Base-by-base conservation (phyloP, 2,888 invertebrate species). In the Nomada fucata region DNA sequence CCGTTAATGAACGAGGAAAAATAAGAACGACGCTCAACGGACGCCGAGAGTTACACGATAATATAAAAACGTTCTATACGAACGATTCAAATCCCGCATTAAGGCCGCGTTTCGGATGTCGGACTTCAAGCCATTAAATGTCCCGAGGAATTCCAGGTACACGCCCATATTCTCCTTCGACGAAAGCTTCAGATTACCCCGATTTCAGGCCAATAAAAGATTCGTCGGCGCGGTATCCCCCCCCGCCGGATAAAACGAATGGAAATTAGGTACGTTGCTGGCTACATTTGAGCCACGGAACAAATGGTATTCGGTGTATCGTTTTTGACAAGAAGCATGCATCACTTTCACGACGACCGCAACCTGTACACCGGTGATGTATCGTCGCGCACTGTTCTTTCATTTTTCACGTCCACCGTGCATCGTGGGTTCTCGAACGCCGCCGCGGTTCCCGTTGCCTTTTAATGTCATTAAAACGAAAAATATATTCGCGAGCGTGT, bases 221-320 rank as follows among this genome's bases (percentile, higher is more conserved):
- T 50, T 68, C 57, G 36, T 57, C 52, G 42, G 26, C 65, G 44
- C 44, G 2, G 47, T 29, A 60, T 72, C 67, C 29, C 2, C 26
- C 68, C 26, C 23, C 23, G 23, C 23, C 23, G 23, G 80, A 82
- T 71, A 69, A 71, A 52, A 59, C 67, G 84, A 75, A 82, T 71
- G 81, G 64, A 71, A 73, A 76, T 83, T 79, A 78, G 78, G 73
- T 69, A 57, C 70, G 81, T 81, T 72, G 57, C 75, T 59, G 69
- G 70, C 18, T 71, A 68, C 59, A 76, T 82, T 84, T 61, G 76
- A 59, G 69, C 52, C 11, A 18, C 5, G n/a, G 13, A 78, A 87
- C 84, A 86, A 87, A 87, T 86, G 86, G 84, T 67, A 75, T 79
- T 86, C 79, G 65, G 57, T 82, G 79, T 87, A 87, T 85, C 87